phyloP scores from a whole-genome alignment of 2,888 invertebrate genomes.

The Archips xylosteana region DNA sequence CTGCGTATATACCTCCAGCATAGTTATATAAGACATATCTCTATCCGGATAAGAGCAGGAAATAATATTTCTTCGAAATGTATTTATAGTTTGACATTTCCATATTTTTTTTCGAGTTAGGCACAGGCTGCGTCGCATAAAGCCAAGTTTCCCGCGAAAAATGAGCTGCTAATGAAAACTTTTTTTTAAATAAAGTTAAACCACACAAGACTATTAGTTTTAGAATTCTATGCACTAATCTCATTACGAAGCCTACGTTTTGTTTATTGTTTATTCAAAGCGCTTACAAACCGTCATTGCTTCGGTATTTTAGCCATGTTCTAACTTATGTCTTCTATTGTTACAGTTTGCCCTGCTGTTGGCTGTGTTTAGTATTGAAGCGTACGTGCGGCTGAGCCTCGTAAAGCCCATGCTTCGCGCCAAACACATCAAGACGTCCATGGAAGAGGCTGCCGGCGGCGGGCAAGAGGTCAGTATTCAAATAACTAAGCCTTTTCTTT shows the following conservation, averaged over 20 bases:
- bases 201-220: no score
- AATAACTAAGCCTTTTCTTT: background rate
- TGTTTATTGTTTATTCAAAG: no score
- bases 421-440: constrained; percentile 90
- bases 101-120: background rate
- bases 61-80: background rate
- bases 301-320: background rate
- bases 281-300: background rate
- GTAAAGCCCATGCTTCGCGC: constrained; percentile 90
- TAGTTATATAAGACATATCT: background rate
- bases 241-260: no score
- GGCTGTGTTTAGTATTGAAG: constrained; percentile 89
- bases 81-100: background rate
- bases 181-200: no score
- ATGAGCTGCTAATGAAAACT: background rate
- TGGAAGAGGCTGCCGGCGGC: constrained; percentile 91
- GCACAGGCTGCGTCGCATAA: no score
- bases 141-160: background rate
- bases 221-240: no score
- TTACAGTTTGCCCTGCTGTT: constrained; percentile 88
- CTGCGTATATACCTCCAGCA: background rate
- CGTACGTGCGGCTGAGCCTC: constrained; percentile 90
- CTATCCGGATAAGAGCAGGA: background rate
- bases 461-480: constrained; percentile 87
- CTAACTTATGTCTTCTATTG: constrained; percentile 51